Percentiles rank a stretch among this genome's conserved stretches.
Conservation (phyloP, 2,888 invertebrate genomes). For the Drosophila robusta region DNA sequence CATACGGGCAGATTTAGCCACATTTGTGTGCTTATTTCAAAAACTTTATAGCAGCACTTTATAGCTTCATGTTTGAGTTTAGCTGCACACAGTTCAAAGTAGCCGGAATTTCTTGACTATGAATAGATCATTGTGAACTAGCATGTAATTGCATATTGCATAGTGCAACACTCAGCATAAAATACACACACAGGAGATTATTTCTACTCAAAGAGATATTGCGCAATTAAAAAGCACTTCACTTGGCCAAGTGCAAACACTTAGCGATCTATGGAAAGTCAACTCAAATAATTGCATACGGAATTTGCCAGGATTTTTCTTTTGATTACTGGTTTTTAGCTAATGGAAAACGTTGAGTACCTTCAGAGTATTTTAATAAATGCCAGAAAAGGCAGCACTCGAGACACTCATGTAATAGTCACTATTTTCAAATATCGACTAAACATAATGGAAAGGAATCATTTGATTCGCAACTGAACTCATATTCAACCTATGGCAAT, state of each 20-base stretch:
- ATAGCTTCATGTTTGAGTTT: constrained; percentile 2
- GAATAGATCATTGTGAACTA: background rate
- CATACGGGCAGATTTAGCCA: background rate
- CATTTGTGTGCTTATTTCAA: constrained; percentile 1
- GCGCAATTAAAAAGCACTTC: background rate
- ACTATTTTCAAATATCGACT: too few species aligned
- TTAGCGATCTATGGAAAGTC: too few species aligned
- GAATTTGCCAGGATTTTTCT: background rate
- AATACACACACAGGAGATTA: too few species aligned
- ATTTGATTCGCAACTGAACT: too few species aligned
- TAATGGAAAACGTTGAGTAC: too few species aligned
- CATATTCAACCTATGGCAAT: too few species aligned
- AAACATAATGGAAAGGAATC: too few species aligned
- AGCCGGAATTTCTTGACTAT: background rate
- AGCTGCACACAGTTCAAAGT: background rate
- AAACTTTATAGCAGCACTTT: constrained; percentile 1
- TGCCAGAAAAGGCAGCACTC: too few species aligned
- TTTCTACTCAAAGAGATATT: background rate
- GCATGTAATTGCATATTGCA: background rate
- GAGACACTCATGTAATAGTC: too few species aligned
- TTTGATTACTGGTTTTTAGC: background rate
- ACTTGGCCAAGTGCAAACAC: too few species aligned
- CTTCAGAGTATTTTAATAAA: too few species aligned
- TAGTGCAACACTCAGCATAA: background rate
- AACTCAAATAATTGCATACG: background rate